Percentiles rank a stretch among this genome's conserved stretches.
Evolutionary conservation across 1,140 invertebrate species (phyloP).

Genomic region (Araneus ventricosus): DNA sequence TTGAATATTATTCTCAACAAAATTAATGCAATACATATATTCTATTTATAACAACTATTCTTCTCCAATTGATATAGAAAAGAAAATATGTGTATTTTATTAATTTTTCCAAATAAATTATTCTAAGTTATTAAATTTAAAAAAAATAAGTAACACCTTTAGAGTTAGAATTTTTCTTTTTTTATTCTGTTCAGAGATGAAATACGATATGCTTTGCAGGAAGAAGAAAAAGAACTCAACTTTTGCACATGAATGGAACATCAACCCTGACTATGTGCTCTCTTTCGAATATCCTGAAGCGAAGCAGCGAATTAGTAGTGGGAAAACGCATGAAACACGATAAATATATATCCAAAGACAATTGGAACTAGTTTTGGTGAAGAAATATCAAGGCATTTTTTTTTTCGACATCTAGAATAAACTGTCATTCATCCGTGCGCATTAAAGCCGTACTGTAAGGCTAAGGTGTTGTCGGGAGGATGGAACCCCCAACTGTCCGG

Average conservation of each 20-base stretch:
- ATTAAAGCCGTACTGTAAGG: conserved; percentile 65
- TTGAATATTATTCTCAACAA: background rate
- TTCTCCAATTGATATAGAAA: background rate
- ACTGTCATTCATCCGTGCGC: conserved; percentile 61
- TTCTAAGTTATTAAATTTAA: background rate
- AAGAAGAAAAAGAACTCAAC: background rate
- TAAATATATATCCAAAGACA: conserved; percentile 47
- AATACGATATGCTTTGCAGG: background rate
- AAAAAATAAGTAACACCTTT: too few relatives aligned
- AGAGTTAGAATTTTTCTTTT: too few relatives aligned
- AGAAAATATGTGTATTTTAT: background rate
- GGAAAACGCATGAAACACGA: conserved; percentile 43
- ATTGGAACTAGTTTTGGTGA: conserved; percentile 51
- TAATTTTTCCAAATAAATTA: background rate
- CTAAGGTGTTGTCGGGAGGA: conserved; percentile 57
- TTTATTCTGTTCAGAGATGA: background rate
- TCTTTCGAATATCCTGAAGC: background rate
- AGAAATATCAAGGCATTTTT: conserved; percentile 53
- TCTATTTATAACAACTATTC: background rate
- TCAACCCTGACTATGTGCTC: background rate
- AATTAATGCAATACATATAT: background rate
- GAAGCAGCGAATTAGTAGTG: conserved; percentile 23
- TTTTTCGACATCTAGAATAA: conserved; percentile 26
- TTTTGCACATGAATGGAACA: background rate
- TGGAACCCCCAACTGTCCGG: conserved; percentile 23